Evolutionary conservation across 1,140 invertebrate genomes (phyloP), one percentile per base, ranked within the genome.

Genomic region (Sycophila sp.): DNA sequence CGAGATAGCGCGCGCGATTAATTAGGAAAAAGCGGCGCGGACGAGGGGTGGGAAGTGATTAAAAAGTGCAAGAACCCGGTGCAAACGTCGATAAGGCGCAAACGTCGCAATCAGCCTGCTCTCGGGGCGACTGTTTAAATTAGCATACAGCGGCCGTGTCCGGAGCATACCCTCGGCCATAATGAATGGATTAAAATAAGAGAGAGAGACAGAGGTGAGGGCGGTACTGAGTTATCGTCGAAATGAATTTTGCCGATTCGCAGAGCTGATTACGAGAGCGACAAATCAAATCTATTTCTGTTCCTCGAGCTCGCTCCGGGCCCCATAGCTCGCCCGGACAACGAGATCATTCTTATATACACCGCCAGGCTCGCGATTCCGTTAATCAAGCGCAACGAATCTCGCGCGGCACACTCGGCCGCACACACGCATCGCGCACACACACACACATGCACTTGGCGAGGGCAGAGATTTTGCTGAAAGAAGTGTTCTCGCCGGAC

Each of bases 311-410:
- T 1, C 26, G 1, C 28, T 28, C 13, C 13, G 8, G n/a, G n/a
- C n/a, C 5, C 32, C 55, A 4, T 7, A 13, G 17, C 34, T 40
- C 47, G 2, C 47, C 1, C n/a, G 24, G 28, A 47, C 34, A 32
- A 55, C 34, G 32, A 64, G 62, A 64, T 64, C 40, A 51, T 64
- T 51, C 45, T 51, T 34, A 19, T 40, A 38, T n/a, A n/a, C 10
- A 10, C 1, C 4, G 24, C 13, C n/a, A n/a, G n/a, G 17, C 4
- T 17, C 13, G 49, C 34, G 64, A 66, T 53, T 62, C 47, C 45
- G 67, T 70, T 70, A 70, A 70, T 70, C 59, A 70, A 70, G 68
- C 59, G 59, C 68, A 56, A 47, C 59, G 59, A 70, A 69, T 69
- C 59, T 63, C 36, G 19, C 40, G 19, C 19, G 22, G 13, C 2